A percentile compares a stretch with the other conserved stretches of the same genome.
Conservation (phyloP, 2,797 vertebrate genomes). For the Pogoniulus pusillus region DNA sequence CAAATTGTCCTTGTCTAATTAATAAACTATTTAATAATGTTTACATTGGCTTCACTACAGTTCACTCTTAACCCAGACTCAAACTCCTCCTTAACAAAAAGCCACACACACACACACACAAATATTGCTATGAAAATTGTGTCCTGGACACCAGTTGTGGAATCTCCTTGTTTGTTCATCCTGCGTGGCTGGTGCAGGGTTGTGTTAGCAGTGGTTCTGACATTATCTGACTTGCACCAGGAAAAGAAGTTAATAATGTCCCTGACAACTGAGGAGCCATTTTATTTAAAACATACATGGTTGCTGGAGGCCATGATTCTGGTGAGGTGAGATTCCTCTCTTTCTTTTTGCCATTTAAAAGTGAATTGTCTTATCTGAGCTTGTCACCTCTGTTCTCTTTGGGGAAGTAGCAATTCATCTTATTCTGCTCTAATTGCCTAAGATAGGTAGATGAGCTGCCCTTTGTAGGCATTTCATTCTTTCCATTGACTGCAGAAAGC, state of each 20-base stretch:
- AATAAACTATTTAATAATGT: too few species aligned
- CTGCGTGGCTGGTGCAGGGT: neutral
- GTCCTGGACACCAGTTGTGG: neutral
- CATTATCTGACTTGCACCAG: neutral
- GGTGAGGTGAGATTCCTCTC: constrained; percentile 45
- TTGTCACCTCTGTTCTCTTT: constrained; percentile 25
- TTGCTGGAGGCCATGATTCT: constrained; percentile 31
- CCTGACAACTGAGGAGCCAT: neutral
- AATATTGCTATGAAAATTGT: neutral
- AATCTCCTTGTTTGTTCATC: neutral
- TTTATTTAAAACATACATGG: constrained; percentile 22
- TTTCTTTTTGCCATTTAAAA: constrained; percentile 32
- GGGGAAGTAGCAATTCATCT: constrained; percentile 48
- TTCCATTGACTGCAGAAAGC: neutral
- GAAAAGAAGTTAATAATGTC: neutral
- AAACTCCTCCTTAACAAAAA: too few species aligned
- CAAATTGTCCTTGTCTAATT: too few species aligned
- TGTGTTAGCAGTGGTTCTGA: neutral
- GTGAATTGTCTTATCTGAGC: constrained; percentile 44
- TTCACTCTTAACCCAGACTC: too few species aligned
- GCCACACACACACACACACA: neutral
- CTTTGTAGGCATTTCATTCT: constrained; percentile 20
- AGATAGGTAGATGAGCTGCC: constrained; percentile 2
- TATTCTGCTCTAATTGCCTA: neutral
- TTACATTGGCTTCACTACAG: too few species aligned